Conservation (phyloP, 1,140 invertebrate genomes). For the Caligus rogercresseyi region DNA sequence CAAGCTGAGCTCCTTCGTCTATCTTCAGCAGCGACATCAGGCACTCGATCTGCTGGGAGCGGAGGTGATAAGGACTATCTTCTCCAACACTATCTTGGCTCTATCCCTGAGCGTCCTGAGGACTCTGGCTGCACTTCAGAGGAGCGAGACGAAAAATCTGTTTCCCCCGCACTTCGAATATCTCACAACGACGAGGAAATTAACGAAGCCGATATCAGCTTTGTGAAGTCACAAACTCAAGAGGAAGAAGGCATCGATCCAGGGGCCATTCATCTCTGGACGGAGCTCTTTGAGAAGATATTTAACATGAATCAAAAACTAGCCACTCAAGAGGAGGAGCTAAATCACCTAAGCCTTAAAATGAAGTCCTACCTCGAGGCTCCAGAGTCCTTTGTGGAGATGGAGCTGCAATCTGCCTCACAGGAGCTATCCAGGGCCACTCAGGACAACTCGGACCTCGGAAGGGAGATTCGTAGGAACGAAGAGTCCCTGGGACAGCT, state of each 20-base stretch:
- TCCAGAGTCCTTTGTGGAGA: not conserved
- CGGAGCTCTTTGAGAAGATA: not conserved
- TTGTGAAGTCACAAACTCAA: not conserved
- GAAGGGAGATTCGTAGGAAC: not conserved
- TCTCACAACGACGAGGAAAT: not conserved
- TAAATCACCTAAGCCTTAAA: not conserved
- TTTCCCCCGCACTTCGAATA: not conserved
- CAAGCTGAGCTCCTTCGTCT: conserved; percentile 43
- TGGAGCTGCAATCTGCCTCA: not conserved
- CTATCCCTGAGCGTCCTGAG: not conserved
- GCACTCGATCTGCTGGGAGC: conserved; percentile 45
- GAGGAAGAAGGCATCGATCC: not conserved
- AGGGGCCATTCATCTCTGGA: not conserved
- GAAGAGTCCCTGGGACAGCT: not conserved
- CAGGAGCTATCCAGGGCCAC: not conserved
- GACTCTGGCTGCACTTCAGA: not conserved
- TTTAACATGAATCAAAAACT: not conserved
- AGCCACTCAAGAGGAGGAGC: not conserved
- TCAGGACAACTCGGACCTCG: not conserved
- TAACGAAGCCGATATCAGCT: not conserved
- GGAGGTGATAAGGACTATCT: conserved; percentile 60
- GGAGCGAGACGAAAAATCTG: not conserved
- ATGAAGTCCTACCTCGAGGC: not conserved
- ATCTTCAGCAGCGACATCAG: conserved; percentile 51
- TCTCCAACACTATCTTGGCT: conserved; percentile 49